Evolutionary conservation across 2,888 invertebrate species (phyloP).

Genomic region (Elmis aenea): DNA sequence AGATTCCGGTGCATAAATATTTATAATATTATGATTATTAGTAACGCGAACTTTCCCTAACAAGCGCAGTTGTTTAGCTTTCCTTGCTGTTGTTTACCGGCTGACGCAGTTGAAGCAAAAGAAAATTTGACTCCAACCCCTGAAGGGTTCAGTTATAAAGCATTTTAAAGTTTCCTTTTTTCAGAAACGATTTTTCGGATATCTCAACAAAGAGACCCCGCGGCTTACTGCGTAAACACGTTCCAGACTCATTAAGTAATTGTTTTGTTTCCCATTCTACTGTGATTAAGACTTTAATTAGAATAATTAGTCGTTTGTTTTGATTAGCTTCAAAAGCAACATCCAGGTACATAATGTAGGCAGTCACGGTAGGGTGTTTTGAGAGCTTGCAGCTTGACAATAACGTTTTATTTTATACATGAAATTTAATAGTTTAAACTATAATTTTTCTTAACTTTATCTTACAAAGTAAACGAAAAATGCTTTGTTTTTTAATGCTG

Average conservation of each 20-base stretch:
- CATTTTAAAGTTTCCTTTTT: slow-evolving; percentile 16
- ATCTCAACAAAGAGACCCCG: slow-evolving; percentile 13
- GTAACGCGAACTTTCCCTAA: slow-evolving; percentile 14
- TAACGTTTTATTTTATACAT: too few relatives aligned
- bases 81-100: neutral
- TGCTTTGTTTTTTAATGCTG: too few relatives aligned
- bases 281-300: slow-evolving; percentile 29
- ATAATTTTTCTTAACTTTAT: too few relatives aligned
- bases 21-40: slow-evolving; percentile 20
- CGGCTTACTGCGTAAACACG: slow-evolving; percentile 20
- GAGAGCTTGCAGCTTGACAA: too few relatives aligned
- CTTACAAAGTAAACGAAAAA: too few relatives aligned
- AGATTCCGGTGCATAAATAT: slow-evolving; percentile 17
- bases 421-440: too few relatives aligned
- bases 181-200: slow-evolving; percentile 5
- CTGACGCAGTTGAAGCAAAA: too few relatives aligned
- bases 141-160: slow-evolving; percentile 17
- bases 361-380: too few relatives aligned
- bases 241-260: slow-evolving; percentile 26
- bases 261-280: slow-evolving; percentile 26
- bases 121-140: too few relatives aligned
- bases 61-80: slow-evolving; percentile 12
- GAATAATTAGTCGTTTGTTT: slow-evolving; percentile 29
- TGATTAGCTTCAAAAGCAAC: slow-evolving; percentile 25
- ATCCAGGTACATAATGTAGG: slow-evolving; percentile 19